Conservation (phyloP, 2,888 invertebrate genomes). For the Diploptera punctata region DNA sequence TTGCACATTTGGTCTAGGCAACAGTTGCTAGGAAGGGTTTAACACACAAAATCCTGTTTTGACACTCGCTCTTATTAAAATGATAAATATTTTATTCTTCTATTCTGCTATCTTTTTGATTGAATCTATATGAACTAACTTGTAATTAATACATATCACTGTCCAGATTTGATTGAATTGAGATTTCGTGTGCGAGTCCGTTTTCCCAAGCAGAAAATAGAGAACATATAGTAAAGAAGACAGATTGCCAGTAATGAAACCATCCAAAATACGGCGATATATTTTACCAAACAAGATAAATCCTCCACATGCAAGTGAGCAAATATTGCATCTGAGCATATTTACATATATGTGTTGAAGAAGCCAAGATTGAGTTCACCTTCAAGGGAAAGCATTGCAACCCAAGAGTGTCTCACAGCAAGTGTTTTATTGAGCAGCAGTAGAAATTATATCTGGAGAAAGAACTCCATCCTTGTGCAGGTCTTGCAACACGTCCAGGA, state of each 20-base stretch:
- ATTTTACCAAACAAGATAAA: background rate
- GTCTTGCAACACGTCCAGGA: conserved; percentile 76
- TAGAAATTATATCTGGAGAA: conserved; percentile 21
- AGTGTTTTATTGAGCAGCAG: conserved; percentile 7
- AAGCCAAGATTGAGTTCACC: too few species aligned
- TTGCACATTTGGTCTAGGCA: background rate
- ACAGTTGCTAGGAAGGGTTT: background rate
- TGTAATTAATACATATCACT: background rate
- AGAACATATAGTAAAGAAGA: background rate
- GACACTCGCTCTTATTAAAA: background rate
- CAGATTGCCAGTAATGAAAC: background rate
- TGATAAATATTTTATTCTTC: background rate
- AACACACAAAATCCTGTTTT: background rate
- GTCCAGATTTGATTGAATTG: background rate
- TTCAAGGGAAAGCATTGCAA: too few species aligned
- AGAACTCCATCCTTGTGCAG: conserved; percentile 74
- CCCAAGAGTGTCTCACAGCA: background rate
- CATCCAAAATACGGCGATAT: background rate
- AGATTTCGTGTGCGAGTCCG: background rate
- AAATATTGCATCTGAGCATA: background rate
- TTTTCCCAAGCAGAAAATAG: background rate
- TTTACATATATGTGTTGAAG: too few species aligned
- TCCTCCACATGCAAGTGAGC: conserved; percentile 5
- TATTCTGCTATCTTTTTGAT: background rate
- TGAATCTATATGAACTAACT: background rate